Evolutionary conservation across 2,888 invertebrate genomes (phyloP), one percentile per base, ranked within the genome.

Genomic region (Timema podura): DNA sequence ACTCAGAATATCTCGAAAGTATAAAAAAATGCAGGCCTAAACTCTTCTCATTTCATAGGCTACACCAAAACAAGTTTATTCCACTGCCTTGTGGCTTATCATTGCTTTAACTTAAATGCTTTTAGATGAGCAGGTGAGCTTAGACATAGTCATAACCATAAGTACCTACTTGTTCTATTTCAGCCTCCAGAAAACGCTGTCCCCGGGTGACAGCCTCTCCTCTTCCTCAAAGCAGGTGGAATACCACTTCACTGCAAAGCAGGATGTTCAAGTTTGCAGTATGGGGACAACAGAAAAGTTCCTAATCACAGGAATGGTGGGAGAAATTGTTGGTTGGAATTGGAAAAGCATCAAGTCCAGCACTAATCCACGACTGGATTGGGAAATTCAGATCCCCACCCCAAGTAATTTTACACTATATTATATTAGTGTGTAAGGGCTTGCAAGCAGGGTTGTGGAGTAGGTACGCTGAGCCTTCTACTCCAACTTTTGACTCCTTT

Each of bases 241-340:
- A 75, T 85, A 88, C 76, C 82, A 83, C 70, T 85, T 90, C 72
- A 82, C 82, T 6, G 85, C 91, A 0, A 86, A 88, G 78, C 83
- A 87, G 6, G 85, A 87, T 69, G 82, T 84, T 66, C 89, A 90
- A 78, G 85, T 93, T 64, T 89, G 89, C 78, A 89, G 90, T 78
- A 82, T 93, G 76, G 80, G 85, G 0, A 84, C 87, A 5, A 88
- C 88, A 0, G 86, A 89, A 1, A 85, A 86, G 75, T 90, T 89
- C 79, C 82, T 93, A 5, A 83, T 93, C 49, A 86, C 88, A 68
- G 95, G 94, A 64, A 87, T 91, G 5, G 86, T 88, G 64, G 92
- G 92, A 49, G 87, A 90, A 78, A 90, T 96, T 66, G 84, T 84
- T 72, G 94, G 91, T 3, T 91, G 89, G 86, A 86, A 88, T 68